Conservation (phyloP, 2,888 invertebrate genomes). For the Ptychoptera albimana region DNA sequence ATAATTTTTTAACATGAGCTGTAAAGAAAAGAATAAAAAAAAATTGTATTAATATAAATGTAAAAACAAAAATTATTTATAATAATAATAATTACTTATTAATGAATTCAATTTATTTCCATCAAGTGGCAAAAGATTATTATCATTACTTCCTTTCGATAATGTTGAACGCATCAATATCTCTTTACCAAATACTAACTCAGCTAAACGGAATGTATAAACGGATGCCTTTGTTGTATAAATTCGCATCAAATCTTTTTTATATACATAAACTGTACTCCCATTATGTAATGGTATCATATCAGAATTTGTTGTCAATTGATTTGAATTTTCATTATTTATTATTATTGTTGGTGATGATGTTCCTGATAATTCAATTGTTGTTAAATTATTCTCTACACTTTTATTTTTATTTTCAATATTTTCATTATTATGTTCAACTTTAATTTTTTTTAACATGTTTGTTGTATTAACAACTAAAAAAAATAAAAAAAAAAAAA, state of each 20-base stretch:
- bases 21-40: conserved; percentile 10
- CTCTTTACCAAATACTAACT: conserved; percentile 22
- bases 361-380: no score
- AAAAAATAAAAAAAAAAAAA: no score
- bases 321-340: no score
- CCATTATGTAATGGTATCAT: conserved; percentile 26
- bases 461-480: no score
- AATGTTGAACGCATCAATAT: conserved; percentile 15
- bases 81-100: conserved; percentile 19
- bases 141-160: conserved; percentile 14
- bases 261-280: conserved; percentile 23
- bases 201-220: conserved; percentile 24
- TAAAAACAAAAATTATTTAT: not conserved
- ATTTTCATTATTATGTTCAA: no score
- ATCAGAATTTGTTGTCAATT: conserved; percentile 6
- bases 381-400: no score
- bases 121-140: conserved; percentile 16
- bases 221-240: conserved; percentile 23
- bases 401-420: no score
- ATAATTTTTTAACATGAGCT: conserved; percentile 28
- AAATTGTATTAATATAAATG: not conserved
- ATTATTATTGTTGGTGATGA: no score
- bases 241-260: conserved; percentile 22
- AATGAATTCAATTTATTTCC: conserved; percentile 20
- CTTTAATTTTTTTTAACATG: no score